Evolutionary conservation across 1,140 invertebrate genomes (phyloP), one percentile per base, ranked within the genome.

Genomic region (Heliconius melpomene): DNA sequence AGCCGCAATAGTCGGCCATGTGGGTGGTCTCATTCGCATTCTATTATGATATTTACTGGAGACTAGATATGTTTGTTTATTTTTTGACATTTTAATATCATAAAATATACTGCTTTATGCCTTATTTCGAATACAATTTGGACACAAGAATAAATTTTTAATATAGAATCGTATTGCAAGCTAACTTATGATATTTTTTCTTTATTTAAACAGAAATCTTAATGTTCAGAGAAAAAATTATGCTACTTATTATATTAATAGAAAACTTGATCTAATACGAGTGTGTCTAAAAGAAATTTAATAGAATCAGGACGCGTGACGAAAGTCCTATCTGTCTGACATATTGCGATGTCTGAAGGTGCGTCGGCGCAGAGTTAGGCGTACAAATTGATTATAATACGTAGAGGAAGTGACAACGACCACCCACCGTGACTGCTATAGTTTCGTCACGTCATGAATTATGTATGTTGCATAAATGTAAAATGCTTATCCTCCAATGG

Each of bases 331-430:
- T 90, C 84, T 87, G 86, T 83, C 79, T 74, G 79, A 71, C 82
- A 83, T 84, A 78, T 83, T 86, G 86, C 80, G 75, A 83, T 79
- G 80, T 74, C 50, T 50, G 77, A 83, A 85, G 85, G 81, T 84
- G 79, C 80, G 83, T 66, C 75, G 80, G 81, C 66, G 80, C 84
- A 80, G 81, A 71, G 84, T 87, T 87, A 87, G 87, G 88, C 92
- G 89, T 91, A 91, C 89, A 92, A 93, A 93, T 91, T 90, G 90
- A 92, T 92, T 91, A 90, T 87, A 79, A 85, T 85, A 82, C 85
- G 88, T 86, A 85, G 89, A 89, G 88, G 86, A 83, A 80, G 85
- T 87, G 90, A 87, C 89, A 88, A 78, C 74, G 88, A 82, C 91
- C 91, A 91, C 92, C 90, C 92, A 93, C 86, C 83, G 82, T 52